These are phyloP conservation scores for Parascotia fuliginaria DNA, from an alignment of 2,888 invertebrate genomes.

Conservation along the genomic window DNA sequence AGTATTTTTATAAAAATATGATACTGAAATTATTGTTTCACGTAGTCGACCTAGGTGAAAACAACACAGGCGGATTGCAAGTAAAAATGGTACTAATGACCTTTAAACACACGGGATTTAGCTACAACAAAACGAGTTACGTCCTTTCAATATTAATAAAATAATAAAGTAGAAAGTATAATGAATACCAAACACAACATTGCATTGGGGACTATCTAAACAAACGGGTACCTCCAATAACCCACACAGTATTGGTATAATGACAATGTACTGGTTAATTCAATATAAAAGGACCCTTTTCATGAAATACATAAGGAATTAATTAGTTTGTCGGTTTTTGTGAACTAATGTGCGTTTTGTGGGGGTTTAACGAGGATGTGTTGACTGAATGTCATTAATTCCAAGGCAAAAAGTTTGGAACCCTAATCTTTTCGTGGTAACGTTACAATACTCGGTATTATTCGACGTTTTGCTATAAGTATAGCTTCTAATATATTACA, in stretches of 20 bases:
- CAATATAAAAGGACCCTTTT: slow-evolving; percentile 32
- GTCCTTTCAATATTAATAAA: slow-evolving; percentile 36
- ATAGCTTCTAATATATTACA: no score
- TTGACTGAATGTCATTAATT: neutral
- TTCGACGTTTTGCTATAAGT: no score
- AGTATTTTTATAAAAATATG: no score
- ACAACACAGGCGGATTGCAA: no score
- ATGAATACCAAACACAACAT: slow-evolving; percentile 35
- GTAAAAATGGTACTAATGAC: neutral
- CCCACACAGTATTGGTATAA: slow-evolving; percentile 34
- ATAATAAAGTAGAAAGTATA: slow-evolving; percentile 31
- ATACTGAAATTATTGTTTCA: no score
- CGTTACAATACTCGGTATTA: no score
- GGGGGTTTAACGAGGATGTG: slow-evolving; percentile 11
- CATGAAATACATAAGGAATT: slow-evolving; percentile 23
- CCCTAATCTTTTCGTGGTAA: no score
- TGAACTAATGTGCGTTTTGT: slow-evolving; percentile 9
- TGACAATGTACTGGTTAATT: slow-evolving; percentile 41
- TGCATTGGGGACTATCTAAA: slow-evolving; percentile 37
- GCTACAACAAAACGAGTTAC: slow-evolving; percentile 11
- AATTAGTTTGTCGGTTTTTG: slow-evolving; percentile 21
- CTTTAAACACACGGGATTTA: slow-evolving; percentile 1
- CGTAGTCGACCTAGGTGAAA: no score
- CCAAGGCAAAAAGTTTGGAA: neutral
- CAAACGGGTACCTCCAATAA: slow-evolving; percentile 37